phyloP scores from a whole-genome alignment of 1,140 invertebrate species.

The Drosophila malerkotliana region DNA sequence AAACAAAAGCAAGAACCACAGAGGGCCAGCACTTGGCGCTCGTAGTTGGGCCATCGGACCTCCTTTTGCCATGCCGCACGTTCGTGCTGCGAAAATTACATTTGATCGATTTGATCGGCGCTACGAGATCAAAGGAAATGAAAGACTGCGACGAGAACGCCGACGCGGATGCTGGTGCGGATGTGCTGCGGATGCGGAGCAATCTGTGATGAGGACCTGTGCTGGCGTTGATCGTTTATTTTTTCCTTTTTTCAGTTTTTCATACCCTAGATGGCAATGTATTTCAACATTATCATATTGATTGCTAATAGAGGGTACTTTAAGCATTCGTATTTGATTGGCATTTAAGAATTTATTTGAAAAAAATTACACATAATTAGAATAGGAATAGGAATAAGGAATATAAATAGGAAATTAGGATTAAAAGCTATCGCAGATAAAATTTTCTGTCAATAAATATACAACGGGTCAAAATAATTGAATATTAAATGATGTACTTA shows the following conservation, averaged over 20 bases:
- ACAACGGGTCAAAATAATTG: too few relatives aligned
- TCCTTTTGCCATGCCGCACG: slow-evolving; percentile 69
- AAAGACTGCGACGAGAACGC: slow-evolving; percentile 63
- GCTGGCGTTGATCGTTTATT: slow-evolving; percentile 22
- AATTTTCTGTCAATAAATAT: too few relatives aligned
- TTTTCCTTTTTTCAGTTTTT: slow-evolving; percentile 13
- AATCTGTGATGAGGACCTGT: slow-evolving; percentile 39
- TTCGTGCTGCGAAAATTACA: slow-evolving; percentile 83
- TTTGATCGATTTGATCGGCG: slow-evolving; percentile 84
- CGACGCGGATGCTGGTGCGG: slow-evolving; percentile 46
- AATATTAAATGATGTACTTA: too few relatives aligned
- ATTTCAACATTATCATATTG: slow-evolving; percentile 32
- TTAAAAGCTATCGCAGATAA: too few relatives aligned
- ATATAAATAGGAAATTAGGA: too few relatives aligned
- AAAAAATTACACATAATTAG: too few relatives aligned
- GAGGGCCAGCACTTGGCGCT: slow-evolving; percentile 71
- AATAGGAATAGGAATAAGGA: too few relatives aligned
- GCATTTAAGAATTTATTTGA: slow-evolving; percentile 1
- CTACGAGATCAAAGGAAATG: slow-evolving; percentile 82
- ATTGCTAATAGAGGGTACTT: slow-evolving; percentile 17
- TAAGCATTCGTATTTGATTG: not conserved
- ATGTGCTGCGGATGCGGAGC: slow-evolving; percentile 32
- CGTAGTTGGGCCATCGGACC: slow-evolving; percentile 21
- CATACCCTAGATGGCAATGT: slow-evolving; percentile 11
- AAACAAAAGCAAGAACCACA: slow-evolving; percentile 26